Evolutionary conservation across 2,797 vertebrate species (phyloP), one percentile per base, ranked within the genome.

Genomic region (Menidia menidia): DNA sequence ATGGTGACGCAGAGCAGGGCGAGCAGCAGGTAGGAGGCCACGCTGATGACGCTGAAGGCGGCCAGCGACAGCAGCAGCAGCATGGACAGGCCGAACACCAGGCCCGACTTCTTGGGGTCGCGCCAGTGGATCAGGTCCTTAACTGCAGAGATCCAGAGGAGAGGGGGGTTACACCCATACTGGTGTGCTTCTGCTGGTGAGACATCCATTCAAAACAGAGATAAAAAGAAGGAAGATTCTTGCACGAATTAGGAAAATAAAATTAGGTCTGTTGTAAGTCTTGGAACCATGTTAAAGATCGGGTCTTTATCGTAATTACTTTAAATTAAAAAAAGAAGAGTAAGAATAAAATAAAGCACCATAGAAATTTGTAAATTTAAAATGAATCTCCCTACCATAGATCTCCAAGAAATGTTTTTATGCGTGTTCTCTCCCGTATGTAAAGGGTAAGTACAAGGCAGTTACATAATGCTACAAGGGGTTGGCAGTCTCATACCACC

Each of bases 21-120:
- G 83, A 98, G 93, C 69, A 97, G 93, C 86, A 97, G 94, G 93
- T 97, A 97, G 75, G 97, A 96, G 32, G 84, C 65, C 85, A 98
- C 96, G 43, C 96, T 97, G 93, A 98, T 96, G 86, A 97, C 93
- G 60, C 96, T 97, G 93, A 98, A 98, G 5, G 96, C 96, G 0
- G 96, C 96, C 87, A 98, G 91, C 7, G 97, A 98, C 25, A 98
- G 94, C 85, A 98, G 94, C 90, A 96, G 10, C 74, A 97, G 91
- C 91, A 98, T 82, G 0, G 95, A 96, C 60, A 95, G 77, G 53
- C 95, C 95, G 2, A 98, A 97, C 70, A 96, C 96, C 78, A 95
- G 50, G 4, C 96, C 96, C 0, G 96, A 95, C 91, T 96, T 96
- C 93, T 96, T 97, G 85, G 95, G 95, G 78, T 98, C 96, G 77